A percentile compares a stretch with the other conserved stretches of the same genome.
These are phyloP conservation scores for Cheilosia impressa DNA, from an alignment of 2,888 invertebrate species.

Conservation along the genomic window DNA sequence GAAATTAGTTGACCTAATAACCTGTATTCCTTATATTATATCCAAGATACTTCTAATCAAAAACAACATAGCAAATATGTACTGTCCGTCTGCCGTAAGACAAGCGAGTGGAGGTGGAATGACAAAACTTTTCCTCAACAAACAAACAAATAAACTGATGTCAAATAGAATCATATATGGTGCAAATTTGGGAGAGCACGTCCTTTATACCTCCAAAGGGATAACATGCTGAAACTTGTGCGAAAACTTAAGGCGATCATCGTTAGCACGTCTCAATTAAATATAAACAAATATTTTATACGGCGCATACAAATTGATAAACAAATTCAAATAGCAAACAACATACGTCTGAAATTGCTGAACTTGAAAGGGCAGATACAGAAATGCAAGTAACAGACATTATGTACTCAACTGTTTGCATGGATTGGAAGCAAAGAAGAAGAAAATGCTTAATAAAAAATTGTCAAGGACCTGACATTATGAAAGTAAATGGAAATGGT, in stretches of 20 bases:
- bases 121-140: slow-evolving; percentile 76
- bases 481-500: too few species aligned
- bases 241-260: slow-evolving; percentile 29
- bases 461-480: background rate
- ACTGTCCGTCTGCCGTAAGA: slow-evolving; percentile 54
- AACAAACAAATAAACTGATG: slow-evolving; percentile 67
- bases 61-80: slow-evolving; percentile 68
- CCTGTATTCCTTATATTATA: slow-evolving; percentile 73
- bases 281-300: slow-evolving; percentile 76
- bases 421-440: background rate
- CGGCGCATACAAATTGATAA: slow-evolving; percentile 74
- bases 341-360: slow-evolving; percentile 38
- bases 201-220: slow-evolving; percentile 33
- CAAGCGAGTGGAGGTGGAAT: slow-evolving; percentile 57
- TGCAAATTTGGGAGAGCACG: slow-evolving; percentile 47
- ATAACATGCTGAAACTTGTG: slow-evolving; percentile 13
- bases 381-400: slow-evolving; percentile 4
- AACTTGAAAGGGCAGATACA: slow-evolving; percentile 30
- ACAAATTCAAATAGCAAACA: slow-evolving; percentile 75
- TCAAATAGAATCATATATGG: slow-evolving; percentile 58
- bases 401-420: background rate
- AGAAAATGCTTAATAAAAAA: background rate
- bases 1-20: slow-evolving; percentile 76
- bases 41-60: slow-evolving; percentile 74
- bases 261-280: slow-evolving; percentile 77